Percentiles rank a stretch among this genome's conserved stretches.
Evolutionary conservation across 2,113 vertebrate species (phyloP).

Genomic region (Pardalotus punctatus): DNA sequence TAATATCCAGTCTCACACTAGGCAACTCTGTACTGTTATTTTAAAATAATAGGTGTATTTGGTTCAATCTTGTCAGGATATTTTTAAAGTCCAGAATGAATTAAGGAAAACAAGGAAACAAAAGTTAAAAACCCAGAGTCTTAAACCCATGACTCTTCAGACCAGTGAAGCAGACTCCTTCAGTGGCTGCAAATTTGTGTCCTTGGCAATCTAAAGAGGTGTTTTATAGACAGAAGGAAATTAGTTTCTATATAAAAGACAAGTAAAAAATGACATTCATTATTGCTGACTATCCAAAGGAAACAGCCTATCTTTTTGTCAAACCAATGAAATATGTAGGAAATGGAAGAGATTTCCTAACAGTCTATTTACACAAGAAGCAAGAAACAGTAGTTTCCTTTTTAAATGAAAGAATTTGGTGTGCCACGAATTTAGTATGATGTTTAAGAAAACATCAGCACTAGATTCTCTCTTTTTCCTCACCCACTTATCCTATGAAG

Average conservation of each 20-base stretch:
- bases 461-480: background rate
- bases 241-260: background rate
- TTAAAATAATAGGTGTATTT: background rate
- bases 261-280: background rate
- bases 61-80: background rate
- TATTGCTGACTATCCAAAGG: background rate
- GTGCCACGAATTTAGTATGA: background rate
- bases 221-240: background rate
- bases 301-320: background rate
- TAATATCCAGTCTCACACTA: background rate
- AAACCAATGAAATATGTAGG: background rate
- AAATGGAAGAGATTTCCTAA: background rate
- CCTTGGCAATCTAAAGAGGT: background rate
- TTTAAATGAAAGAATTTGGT: background rate
- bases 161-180: background rate
- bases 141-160: background rate
- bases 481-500: background rate
- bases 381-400: background rate
- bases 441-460: background rate
- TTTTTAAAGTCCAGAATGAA: background rate
- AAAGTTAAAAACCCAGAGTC: background rate
- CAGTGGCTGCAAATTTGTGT: background rate
- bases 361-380: background rate
- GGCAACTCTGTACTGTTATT: background rate
- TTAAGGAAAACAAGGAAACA: background rate